Evolutionary conservation across 2,113 vertebrate genomes (phyloP), one percentile per base, ranked within the genome.

Genomic region (Hippocampus barbouri): DNA sequence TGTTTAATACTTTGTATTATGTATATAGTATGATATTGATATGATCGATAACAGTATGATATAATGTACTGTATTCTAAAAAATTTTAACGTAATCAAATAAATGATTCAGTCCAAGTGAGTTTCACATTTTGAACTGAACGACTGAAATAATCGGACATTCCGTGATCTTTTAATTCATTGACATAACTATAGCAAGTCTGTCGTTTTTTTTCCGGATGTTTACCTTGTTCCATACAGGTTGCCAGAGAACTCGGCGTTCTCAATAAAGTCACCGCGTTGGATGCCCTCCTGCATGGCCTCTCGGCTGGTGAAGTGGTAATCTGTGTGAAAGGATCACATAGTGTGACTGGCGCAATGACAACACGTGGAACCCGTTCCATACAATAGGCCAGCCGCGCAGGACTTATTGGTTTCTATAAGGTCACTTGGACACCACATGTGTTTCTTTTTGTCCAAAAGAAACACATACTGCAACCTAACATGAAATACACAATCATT

Each of bases 221-320:
- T 0, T 77, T 80, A 98, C 97, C 97, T 98, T 18, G 97, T 99
- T 78, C 97, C 97, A 0, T 99, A 99, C 85, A 98, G 88, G 69
- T 98, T 98, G 15, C 96, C 96, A 0, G 96, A 98, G 89, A 98
- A 99, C 79, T 95, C 94, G 0, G 96, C 96, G 0, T 95, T 94
- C 81, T 99, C 97, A 0, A 99, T 95, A 82, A 97, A 98, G 23
- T 96, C 92, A 0, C 94, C 95, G 0, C 93, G 92, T 5, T 92
- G 90, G 0, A 99, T 95, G 16, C 93, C 93, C 5, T 90, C 90
- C 90, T 93, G 93, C 96, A 98, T 97, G 71, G 87, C 92, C 80
- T 96, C 96, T 75, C 91, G 92, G 30, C 89, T 94, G 74, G 94
- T 94, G 86, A 94, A 98, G 89, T 97, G 94, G 80, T 99, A 99